phyloP scores from a whole-genome alignment of 2,888 invertebrate species.

The Catocala sponsa region DNA sequence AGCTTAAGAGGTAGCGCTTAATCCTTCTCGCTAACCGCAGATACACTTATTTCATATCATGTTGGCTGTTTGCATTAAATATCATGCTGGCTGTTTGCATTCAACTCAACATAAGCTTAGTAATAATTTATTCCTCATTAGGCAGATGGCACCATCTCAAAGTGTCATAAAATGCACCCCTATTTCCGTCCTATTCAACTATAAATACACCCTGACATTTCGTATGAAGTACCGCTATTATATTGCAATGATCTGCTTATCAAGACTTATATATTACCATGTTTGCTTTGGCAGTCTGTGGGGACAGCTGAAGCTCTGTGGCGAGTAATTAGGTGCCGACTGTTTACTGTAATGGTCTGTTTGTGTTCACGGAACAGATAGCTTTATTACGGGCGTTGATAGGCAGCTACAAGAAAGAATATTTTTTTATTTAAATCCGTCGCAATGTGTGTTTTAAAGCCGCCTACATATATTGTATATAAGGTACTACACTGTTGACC shows the following conservation, averaged over 20 bases:
- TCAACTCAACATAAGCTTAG: neutral
- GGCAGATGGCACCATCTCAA: neutral
- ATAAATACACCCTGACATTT: slow-evolving; percentile 5
- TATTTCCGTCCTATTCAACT: neutral
- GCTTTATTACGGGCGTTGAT: neutral
- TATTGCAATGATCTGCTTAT: slow-evolving; percentile 11
- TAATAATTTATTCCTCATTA: neutral
- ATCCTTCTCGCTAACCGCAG: no score
- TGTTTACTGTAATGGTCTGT: slow-evolving; percentile 9
- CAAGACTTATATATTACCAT: neutral
- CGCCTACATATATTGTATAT: neutral
- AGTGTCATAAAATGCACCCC: neutral
- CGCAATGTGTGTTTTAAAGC: neutral
- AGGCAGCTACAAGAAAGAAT: neutral
- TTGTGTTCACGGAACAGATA: neutral
- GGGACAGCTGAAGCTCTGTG: slow-evolving; percentile 3
- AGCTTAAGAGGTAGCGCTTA: no score
- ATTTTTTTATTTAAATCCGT: neutral
- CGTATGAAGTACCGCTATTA: slow-evolving; percentile 4
- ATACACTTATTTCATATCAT: no score
- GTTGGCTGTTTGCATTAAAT: no score
- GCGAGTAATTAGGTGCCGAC: neutral
- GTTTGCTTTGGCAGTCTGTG: slow-evolving; percentile 2
- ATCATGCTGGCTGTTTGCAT: neutral
- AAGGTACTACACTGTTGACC: no score